Base-by-base conservation (phyloP, 2,888 invertebrate genomes). In the Laothoe populi region DNA sequence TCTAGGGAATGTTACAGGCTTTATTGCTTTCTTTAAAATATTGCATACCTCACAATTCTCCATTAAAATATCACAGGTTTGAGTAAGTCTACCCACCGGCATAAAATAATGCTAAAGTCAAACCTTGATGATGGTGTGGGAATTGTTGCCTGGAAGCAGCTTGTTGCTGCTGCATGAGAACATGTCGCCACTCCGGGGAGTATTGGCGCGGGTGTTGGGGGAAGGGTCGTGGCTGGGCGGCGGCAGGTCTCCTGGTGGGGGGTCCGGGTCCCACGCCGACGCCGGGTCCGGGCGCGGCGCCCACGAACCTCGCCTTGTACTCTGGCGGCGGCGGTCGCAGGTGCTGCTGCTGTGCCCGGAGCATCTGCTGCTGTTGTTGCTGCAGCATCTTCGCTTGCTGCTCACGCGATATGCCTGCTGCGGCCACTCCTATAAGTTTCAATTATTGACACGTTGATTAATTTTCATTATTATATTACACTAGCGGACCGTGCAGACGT, bases 281-380 rank as follows among this genome's bases (percentile, higher is more conserved):
- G 8, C 93, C 78, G 23, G 65, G 82, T 42, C 59, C 66, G 21
- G 35, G 68, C 16, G 59, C 70, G 7, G 67, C 67, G 77, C 87
- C 86, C 82, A 83, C 93, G 88, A 90, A 95, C 73, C 93, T 94
- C 77, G 96, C 95, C 86, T 97, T 97, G 88, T 97, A 97, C 84
- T 97, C 97, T 1, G 97, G 97, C 46, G 97, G 97, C 23, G 97
- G 97, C 31, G 97, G 96, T 60, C 96, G 94, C 90, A 88, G 87
- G 73, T 90, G 90, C 66, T 90, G 88, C 69, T 92, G 93, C 72
- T 95, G 94, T 13, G 93, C 93, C 26, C 94, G 87, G 70, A 94
- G 71, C 92, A 94, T 93, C 76, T 96, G 95, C 74, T 95, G 95
- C 79, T 95, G 95, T 72, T 95, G 95, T 72, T 95, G 95, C 77